phyloP scores from a whole-genome alignment of 2,113 vertebrate genomes.

The Procavia capensis region DNA sequence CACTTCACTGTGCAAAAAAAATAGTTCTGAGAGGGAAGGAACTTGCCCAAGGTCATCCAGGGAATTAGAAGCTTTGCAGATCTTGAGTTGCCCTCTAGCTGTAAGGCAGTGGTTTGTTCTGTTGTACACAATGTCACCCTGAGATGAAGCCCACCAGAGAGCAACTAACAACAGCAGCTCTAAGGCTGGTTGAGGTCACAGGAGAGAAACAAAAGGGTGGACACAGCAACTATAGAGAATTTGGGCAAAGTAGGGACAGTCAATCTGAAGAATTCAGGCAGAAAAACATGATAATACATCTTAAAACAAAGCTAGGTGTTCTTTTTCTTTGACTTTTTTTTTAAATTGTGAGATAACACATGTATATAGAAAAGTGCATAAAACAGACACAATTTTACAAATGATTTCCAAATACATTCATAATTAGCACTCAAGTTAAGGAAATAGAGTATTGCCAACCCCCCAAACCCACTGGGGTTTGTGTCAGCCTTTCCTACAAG shows the following conservation, averaged over 20 bases:
- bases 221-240: neutral
- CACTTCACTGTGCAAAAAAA: neutral
- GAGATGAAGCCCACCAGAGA: neutral
- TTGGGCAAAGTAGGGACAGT: neutral
- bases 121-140: neutral
- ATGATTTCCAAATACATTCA: conserved; percentile 10
- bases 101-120: neutral
- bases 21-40: neutral
- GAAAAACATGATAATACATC: neutral
- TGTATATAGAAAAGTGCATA: neutral
- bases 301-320: neutral
- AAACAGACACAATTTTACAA: neutral
- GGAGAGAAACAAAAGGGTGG: neutral
- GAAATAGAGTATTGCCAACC: neutral
- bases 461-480: neutral
- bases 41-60: neutral
- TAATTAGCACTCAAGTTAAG: neutral
- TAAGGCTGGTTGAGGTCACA: neutral
- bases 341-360: neutral
- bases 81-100: neutral
- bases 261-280: conserved; percentile 12
- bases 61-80: neutral
- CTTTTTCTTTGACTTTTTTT: conserved; percentile 16
- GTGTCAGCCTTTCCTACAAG: neutral
- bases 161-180: neutral